Evolutionary conservation across 2,113 vertebrate genomes (phyloP), one percentile per base, ranked within the genome.

Genomic region (Nothobranchius kuhntae): DNA sequence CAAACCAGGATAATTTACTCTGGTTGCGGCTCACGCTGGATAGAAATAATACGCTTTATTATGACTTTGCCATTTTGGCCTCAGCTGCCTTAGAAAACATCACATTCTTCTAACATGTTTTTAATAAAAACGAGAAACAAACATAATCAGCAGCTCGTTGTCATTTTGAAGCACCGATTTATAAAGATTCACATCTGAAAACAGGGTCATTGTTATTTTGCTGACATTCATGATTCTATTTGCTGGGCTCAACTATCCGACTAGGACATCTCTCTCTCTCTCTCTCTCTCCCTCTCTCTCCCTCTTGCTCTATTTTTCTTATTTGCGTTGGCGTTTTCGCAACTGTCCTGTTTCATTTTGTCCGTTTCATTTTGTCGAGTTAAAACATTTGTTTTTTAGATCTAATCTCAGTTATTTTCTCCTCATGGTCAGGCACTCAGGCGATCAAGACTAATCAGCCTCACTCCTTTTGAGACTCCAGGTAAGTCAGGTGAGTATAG

Each of bases 291-390:
- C n/a, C 26, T 30, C 26, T 30, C 30, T 30, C 30, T 30, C 30
- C 4, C 30, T 30, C 24, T 53, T 11, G 10, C 7, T 26, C 21
- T 14, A 2, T 26, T 6, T 53, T 8, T 30, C 8, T 2, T 53
- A 11, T 52, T 21, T 52, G 2, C 40, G 21, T 21, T 21, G 21
- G 21, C 21, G 21, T 21, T 42, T 8, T 42, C 40, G 21, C 8
- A 11, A 9, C 40, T 30, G 30, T 17, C 10, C 21, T 52, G 12
- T 14, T 48, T 48, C 9, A 42, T 70, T 50, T 61, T 7, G 7
- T 71, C 44, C 47, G 4, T 21, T 40, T 21, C 48, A n/a, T 53
- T 70, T 61, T 53, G 51, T 44, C 40, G 61, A 61, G 26, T 47
- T 15, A 38, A 61, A 48, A 0, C n/a, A 26, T 62, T 63, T 56